Base-by-base conservation (phyloP, 2,113 vertebrate genomes). In the Anoura caudifer region DNA sequence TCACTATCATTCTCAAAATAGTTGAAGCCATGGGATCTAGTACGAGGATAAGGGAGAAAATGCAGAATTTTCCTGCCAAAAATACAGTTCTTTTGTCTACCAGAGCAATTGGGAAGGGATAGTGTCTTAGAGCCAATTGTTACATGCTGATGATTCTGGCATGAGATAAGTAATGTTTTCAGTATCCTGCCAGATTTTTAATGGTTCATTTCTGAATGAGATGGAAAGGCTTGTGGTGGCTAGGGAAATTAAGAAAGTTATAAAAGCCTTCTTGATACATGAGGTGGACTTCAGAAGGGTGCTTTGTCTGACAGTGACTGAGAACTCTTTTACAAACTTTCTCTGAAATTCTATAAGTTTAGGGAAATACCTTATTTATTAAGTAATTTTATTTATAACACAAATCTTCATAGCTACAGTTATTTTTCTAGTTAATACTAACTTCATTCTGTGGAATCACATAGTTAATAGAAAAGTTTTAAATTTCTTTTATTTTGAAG, bases 121-220 rank as follows among this genome's bases (percentile, higher is more conserved):
- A n/a, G 20, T 20, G 47, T 69, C 72, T 90, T n/a, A 11, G 65
- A 90, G 80, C 50, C 61, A 22, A 2, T 69, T 93, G 94, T 87
- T 77, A 87, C 6, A 28, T 92, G 80, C 92, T 81, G 73, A 93
- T 0, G 36, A 81, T 84, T 67, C 84, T 24, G 24, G 56, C 14
- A 1, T 52, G n/a, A 76, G 80, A 77, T 95, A 96, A 94, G 75
- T 31, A 84, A 92, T 38, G 90, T 50, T 92, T 92, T 98, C 76
- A 82, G 67, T 63, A 10, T n/a, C 93, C 76, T 85, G 45, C 45
- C 76, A 63, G 36, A 94, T 33, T 72, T 72, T 56, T 83, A 87
- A 84, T 81, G 31, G 65, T 41, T 94, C 76, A 11, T 67, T 95
- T 97, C 67, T 85, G 84, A 94, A 73, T 69, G 72, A 95, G 90